Base-by-base conservation (phyloP, 1,140 invertebrate genomes). In the Centruroides vittatus region DNA sequence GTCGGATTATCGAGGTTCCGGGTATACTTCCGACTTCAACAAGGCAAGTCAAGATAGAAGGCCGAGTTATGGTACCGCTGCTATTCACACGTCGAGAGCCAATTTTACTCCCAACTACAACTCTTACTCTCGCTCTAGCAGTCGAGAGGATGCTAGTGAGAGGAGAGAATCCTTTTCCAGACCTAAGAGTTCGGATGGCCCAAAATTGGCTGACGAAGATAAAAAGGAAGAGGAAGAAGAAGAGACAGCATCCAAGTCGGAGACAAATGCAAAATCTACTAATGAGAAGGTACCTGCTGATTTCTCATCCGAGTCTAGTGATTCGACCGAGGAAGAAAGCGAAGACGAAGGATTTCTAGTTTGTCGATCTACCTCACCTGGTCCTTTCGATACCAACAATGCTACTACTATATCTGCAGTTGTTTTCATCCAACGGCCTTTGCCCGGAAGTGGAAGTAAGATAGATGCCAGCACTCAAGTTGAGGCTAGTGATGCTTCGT, bases 271-370 rank as follows among this genome's bases (percentile, higher is more conserved):
- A 12, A 23, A 5, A 50, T 57, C 13, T 3, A 62, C 51, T 1
- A 55, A 58, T 13, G 55, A 59, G 10, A 66, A 66, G 58, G 65
- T 58, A 34, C 62, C 65, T 5, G 65, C 65, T 10, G 65, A 66
- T 50, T 66, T 66, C 34, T 61, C 65, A 7, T 59, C 65, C 4
- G 65, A 64, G 9, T 54, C 55, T 48, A 1, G 35, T 35, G 8
- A 10, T 6, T 61, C 50, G 7, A 53, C 55, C n/a, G 34, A 55
- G 41, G 60, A 61, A n/a, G 55, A 57, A 12, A 56, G 41, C 35
- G 55, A 61, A 49, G 55, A 61, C 35, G 35, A 34, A 11, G 65
- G 41, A 6, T 41, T 41, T 41, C 41, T 41, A 41, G 41, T 41
- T 41, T 41, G 41, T 41, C 41, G 41, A 6, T 41, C 41, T 8